phyloP scores from a whole-genome alignment of 2,797 vertebrate genomes.

The Sphaeramia orbicularis region DNA sequence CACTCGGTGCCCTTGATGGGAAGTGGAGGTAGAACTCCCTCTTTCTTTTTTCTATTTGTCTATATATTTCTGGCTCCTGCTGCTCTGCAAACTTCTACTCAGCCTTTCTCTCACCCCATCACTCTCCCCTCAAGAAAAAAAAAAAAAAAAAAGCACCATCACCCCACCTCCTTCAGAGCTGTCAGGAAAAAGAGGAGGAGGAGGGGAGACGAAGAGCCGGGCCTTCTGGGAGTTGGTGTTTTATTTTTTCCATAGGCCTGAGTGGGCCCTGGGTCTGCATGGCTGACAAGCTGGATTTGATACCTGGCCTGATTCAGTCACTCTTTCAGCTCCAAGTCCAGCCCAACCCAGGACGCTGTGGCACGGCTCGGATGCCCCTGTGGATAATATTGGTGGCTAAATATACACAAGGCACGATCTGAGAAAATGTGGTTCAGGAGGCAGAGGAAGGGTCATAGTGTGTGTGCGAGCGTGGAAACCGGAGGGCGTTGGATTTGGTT shows the following conservation, averaged over 20 bases:
- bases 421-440: constrained; percentile 30
- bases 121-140: constrained; percentile 10
- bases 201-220: constrained; percentile 50
- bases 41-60: neutral
- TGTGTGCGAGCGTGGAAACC: too few species aligned
- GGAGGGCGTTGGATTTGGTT: too few species aligned
- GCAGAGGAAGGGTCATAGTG: too few species aligned
- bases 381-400: constrained; percentile 71
- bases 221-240: constrained; percentile 77
- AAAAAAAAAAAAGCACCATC: too few species aligned
- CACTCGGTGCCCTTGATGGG: too few species aligned
- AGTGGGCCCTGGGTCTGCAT: constrained; percentile 65
- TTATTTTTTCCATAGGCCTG: constrained; percentile 56
- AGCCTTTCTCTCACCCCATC: constrained; percentile 24
- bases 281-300: constrained; percentile 77
- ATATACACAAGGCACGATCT: constrained; percentile 64
- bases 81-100: constrained; percentile 8
- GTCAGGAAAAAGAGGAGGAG: constrained; percentile 55
- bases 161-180: constrained; percentile 52
- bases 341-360: constrained; percentile 42
- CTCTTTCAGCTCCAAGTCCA: constrained; percentile 57
- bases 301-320: constrained; percentile 84
- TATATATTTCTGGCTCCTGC: constrained; percentile 4
- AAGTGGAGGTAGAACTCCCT: too few species aligned
- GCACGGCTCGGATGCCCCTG: constrained; percentile 53